Base-by-base conservation (phyloP, 2,888 invertebrate species). In the Gastrophysa polygoni region DNA sequence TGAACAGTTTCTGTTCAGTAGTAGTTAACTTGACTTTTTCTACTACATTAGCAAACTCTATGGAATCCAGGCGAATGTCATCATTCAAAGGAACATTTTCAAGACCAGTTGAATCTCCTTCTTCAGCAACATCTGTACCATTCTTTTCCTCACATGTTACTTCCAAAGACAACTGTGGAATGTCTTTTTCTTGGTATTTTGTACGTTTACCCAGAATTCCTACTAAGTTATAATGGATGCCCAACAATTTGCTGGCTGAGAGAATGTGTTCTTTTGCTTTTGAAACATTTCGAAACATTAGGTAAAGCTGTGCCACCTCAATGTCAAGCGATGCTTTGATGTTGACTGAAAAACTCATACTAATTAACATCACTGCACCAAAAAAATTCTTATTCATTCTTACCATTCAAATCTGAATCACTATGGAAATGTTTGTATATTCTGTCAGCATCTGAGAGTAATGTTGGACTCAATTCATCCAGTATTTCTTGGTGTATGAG, bases 141-240 rank as follows among this genome's bases (percentile, higher is more conserved):
- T 80, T 78, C 49, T 80, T 78, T 62, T 81, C 79, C 38, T 82
- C 82, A 6, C 86, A 67, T 54, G 83, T 82, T 51, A 93, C 87
- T 71, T 88, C 86, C 0, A 96, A 79, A 38, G 90, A 87, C 14
- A 98, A 83, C 77, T 98, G 98, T 0, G 98, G 89, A 49, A 95
- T 81, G 29, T 90, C 86, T 46, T 88, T 89, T 71, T 89, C 86
- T 79, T 99, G 98, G 78, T 89, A 95, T 73, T 90, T 91, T 7
- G 98, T 98, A 66, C 98, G 86, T 78, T 93, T 92, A 0, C 98
- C 98, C 69, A 98, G 82, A 32, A 91, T 87, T 70, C 95, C 93
- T 83, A 83, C 78, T 3, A 95, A 84, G 71, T 89, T 85, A 44
- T 94, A 81, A 47, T 86, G 85, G 44, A 96, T 79, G 4, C 89